Evolutionary conservation across 2,797 vertebrate genomes (phyloP).

Genomic region (Sphaeramia orbicularis): DNA sequence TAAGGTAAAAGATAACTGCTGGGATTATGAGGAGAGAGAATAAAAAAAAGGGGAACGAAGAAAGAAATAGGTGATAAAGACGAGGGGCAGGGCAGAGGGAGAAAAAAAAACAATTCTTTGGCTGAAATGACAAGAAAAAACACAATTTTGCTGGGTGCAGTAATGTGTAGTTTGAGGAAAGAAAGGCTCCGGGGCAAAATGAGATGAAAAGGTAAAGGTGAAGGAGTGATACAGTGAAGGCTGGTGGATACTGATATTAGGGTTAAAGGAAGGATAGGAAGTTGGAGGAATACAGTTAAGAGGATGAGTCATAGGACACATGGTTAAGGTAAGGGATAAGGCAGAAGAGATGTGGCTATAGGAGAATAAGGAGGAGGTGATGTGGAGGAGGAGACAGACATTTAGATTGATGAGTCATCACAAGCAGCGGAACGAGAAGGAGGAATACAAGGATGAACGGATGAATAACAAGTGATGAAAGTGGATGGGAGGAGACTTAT

Average conservation of each 20-base stretch:
- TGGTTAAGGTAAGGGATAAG: slow-evolving; percentile 36
- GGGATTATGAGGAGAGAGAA: neutral
- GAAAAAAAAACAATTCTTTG: slow-evolving; percentile 21
- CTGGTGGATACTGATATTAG: slow-evolving; percentile 51
- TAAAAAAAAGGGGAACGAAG: neutral
- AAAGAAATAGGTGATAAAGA: slow-evolving; percentile 4
- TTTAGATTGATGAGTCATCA: slow-evolving; percentile 74
- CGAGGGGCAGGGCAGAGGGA: neutral
- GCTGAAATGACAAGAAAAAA: slow-evolving; percentile 29
- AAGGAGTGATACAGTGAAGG: slow-evolving; percentile 16
- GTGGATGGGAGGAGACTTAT: slow-evolving; percentile 32
- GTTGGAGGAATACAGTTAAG: slow-evolving; percentile 38
- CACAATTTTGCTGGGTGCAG: slow-evolving; percentile 10
- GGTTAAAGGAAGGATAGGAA: slow-evolving; percentile 35
- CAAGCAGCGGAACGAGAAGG: slow-evolving; percentile 9
- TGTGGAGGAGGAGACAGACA: slow-evolving; percentile 36
- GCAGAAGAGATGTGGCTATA: slow-evolving; percentile 29
- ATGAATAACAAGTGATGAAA: slow-evolving; percentile 50
- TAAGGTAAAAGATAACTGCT: slow-evolving; percentile 45
- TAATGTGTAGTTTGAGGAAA: slow-evolving; percentile 19
- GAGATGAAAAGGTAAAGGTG: slow-evolving; percentile 49
- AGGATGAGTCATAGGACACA: slow-evolving; percentile 44
- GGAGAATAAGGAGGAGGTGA: slow-evolving; percentile 21
- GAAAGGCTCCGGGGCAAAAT: slow-evolving; percentile 21
- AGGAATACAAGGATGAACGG: slow-evolving; percentile 39